A percentile compares a stretch with the other conserved stretches of the same genome.
Conservation (phyloP, 30 jellyfish, hydroid and myxozoan genomes). For the Hydra vulgaris region DNA sequence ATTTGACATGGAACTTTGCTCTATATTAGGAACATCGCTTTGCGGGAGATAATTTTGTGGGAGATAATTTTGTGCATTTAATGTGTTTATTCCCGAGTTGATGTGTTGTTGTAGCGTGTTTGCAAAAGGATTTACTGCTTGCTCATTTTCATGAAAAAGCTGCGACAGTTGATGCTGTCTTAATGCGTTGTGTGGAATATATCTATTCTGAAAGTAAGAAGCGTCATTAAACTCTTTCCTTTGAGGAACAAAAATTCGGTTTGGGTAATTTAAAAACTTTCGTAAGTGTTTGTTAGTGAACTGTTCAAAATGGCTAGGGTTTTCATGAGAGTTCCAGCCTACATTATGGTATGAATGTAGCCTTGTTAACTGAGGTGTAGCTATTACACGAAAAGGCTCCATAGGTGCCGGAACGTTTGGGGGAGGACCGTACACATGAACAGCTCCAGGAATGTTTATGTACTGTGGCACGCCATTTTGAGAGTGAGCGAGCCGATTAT, state of each 20-base stretch:
- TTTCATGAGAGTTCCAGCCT: not conserved
- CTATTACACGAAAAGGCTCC: conserved; percentile 77
- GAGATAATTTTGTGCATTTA: not conserved
- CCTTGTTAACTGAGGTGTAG: conserved; percentile 63
- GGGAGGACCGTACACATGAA: conserved; percentile 91
- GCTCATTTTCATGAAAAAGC: not conserved
- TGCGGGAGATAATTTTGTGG: not conserved
- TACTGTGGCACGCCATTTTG: conserved; percentile 32
- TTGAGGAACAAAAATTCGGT: conserved; percentile 57
- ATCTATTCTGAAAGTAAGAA: conserved; percentile 6
- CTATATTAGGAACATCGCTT: not conserved
- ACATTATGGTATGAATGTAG: conserved; percentile 34
- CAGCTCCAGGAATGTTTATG: conserved; percentile 89
- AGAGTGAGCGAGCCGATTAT: conserved; percentile 29
- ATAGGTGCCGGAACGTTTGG: conserved; percentile 53
- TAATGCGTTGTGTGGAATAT: not conserved
- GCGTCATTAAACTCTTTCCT: not conserved
- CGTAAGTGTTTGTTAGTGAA: conserved; percentile 46
- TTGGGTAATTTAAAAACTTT: conserved; percentile 58
- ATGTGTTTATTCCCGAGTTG: not conserved
- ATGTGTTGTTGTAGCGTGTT: not conserved
- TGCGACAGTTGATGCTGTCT: not conserved
- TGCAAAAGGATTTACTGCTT: not conserved
- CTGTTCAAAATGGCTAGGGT: conserved; percentile 39
- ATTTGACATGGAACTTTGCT: not conserved